Conservation (phyloP, 2,888 invertebrate species). For the Crioceris asparagi region DNA sequence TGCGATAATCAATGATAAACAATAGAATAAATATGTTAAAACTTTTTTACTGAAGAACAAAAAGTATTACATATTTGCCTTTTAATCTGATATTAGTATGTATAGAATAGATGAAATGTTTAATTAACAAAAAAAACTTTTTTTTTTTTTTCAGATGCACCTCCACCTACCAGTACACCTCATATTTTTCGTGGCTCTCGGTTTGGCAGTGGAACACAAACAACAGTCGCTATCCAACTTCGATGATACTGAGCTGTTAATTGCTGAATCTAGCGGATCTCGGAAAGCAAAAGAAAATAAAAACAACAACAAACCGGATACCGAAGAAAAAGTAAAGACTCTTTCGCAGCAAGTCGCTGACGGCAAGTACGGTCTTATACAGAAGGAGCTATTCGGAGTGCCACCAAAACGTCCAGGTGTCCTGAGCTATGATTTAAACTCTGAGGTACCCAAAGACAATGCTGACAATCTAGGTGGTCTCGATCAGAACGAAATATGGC, state of each 20-base stretch:
- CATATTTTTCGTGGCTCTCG: constrained; percentile 17
- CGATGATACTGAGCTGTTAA: constrained; percentile 24
- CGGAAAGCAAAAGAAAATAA: constrained; percentile 17
- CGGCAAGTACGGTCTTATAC: constrained; percentile 81
- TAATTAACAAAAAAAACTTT: too few species aligned
- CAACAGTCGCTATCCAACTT: too few species aligned
- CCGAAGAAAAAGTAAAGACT: constrained; percentile 73
- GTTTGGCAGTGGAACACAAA: constrained; percentile 17
- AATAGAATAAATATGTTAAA: too few species aligned
- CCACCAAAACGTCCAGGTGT: constrained; percentile 65
- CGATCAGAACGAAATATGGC: constrained; percentile 78
- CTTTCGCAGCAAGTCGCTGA: constrained; percentile 83
- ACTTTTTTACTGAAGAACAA: too few species aligned
- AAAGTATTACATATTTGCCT: too few species aligned
- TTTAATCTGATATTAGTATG: too few species aligned
- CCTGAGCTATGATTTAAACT: constrained; percentile 68
- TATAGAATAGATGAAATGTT: too few species aligned
- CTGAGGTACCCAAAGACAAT: constrained; percentile 73
- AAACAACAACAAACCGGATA: constrained; percentile 32
- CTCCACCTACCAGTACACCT: constrained; percentile 16
- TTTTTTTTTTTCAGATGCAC: constrained; percentile 14
- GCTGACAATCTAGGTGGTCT: constrained; percentile 70
- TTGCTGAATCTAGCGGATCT: constrained; percentile 21
- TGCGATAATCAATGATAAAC: too few species aligned
- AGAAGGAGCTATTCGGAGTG: constrained; percentile 67